phyloP scores from a whole-genome alignment of 2,888 invertebrate genomes.

The Aromia moschata region DNA sequence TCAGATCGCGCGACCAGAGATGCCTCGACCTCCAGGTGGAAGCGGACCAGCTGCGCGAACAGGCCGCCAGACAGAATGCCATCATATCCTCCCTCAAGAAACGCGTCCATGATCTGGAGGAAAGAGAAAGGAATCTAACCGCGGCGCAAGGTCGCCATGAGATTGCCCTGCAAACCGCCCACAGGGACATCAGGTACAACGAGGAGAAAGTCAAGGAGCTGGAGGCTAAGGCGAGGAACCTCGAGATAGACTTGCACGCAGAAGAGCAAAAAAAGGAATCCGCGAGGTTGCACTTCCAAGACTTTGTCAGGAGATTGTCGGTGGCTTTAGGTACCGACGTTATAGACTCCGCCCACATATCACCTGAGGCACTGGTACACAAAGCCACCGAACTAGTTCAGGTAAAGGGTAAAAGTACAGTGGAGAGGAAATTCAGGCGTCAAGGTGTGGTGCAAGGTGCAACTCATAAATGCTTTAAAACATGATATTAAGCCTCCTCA shows the following conservation, averaged over 20 bases:
- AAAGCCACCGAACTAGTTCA: conserved; percentile 82
- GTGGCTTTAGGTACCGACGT: conserved; percentile 77
- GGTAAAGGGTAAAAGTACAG: no score
- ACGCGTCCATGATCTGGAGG: conserved; percentile 81
- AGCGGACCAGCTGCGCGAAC: conserved; percentile 81
- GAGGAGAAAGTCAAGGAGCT: conserved; percentile 82
- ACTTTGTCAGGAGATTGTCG: conserved; percentile 76
- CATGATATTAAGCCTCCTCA: no score
- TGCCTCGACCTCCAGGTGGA: conserved; percentile 82
- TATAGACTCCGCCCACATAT: conserved; percentile 72
- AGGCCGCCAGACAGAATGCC: conserved; percentile 83
- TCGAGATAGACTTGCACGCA: conserved; percentile 76
- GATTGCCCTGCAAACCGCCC: conserved; percentile 76
- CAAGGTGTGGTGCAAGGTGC: no score
- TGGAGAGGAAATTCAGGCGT: no score
- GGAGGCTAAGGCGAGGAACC: conserved; percentile 75
- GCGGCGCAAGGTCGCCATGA: conserved; percentile 71
- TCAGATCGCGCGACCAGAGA: conserved; percentile 76
- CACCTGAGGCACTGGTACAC: conserved; percentile 77
- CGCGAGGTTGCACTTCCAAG: conserved; percentile 72
- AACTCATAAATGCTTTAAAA: no score
- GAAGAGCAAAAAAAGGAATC: conserved; percentile 82
- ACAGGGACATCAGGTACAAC: conserved; percentile 70
- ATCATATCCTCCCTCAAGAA: conserved; percentile 82
- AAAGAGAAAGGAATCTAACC: conserved; percentile 77